phyloP scores from a whole-genome alignment of 2,113 vertebrate genomes.

The Myocastor coypus region DNA sequence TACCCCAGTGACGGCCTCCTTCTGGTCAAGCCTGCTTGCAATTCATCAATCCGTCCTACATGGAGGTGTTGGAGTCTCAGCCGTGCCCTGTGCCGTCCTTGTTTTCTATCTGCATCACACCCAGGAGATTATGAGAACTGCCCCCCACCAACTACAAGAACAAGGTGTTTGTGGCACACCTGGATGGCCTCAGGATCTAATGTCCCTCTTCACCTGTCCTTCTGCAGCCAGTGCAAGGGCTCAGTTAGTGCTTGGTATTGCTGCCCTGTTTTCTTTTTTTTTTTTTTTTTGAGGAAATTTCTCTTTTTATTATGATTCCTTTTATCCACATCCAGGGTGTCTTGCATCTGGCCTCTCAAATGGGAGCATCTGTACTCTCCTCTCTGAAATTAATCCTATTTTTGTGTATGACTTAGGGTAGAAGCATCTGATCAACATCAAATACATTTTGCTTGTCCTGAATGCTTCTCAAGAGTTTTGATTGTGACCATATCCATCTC shows the following conservation, averaged over 20 bases:
- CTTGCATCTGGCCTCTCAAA: neutral
- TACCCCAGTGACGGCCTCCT: too few relatives aligned
- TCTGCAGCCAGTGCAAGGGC: neutral
- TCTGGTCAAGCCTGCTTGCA: too few relatives aligned
- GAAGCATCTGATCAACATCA: neutral
- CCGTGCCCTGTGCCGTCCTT: neutral
- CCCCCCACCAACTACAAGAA: neutral
- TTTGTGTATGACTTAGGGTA: neutral
- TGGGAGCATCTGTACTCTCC: neutral
- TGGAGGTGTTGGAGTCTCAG: too few relatives aligned
- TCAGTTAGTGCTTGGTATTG: neutral
- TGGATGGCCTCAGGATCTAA: neutral
- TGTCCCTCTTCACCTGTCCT: neutral
- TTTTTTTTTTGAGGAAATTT: neutral
- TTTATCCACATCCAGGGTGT: neutral
- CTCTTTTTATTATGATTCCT: neutral
- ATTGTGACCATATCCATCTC: too few relatives aligned
- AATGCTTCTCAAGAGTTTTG: neutral
- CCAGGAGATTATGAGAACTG: neutral
- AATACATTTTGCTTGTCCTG: neutral
- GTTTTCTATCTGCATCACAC: accelerated
- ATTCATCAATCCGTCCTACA: too few relatives aligned
- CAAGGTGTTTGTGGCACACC: neutral
- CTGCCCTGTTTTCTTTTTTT: neutral
- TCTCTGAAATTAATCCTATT: neutral